These are phyloP conservation scores for Nephrotoma flavescens DNA, from an alignment of 2,888 invertebrate species.

Conservation along the genomic window DNA sequence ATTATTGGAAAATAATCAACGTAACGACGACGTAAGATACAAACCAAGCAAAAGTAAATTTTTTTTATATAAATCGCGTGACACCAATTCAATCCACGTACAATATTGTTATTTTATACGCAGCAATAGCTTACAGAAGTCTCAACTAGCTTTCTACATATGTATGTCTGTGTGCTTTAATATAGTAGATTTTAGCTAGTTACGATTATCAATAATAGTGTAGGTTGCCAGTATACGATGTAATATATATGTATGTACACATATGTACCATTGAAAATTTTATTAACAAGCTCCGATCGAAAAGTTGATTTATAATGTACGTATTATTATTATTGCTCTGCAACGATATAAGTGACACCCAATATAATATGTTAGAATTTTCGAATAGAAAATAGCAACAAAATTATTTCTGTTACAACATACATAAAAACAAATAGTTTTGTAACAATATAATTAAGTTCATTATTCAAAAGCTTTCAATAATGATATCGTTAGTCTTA, in stretches of 20 bases:
- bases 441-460: neutral
- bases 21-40: neutral
- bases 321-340: neutral
- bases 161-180: neutral
- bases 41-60: neutral
- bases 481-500: neutral
- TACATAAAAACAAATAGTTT: neutral
- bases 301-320: neutral
- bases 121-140: neutral
- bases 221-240: neutral
- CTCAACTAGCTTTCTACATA: neutral
- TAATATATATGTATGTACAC: too few relatives aligned
- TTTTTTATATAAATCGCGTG: neutral
- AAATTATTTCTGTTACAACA: neutral
- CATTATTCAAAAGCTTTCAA: neutral
- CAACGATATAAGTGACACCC: neutral
- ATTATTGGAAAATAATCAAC: neutral
- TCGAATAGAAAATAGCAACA: neutral
- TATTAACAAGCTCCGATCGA: neutral
- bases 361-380: neutral
- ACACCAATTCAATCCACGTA: neutral
- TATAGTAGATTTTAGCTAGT: neutral
- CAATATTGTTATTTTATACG: neutral
- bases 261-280: neutral
- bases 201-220: neutral